Percentiles rank a stretch among this genome's conserved stretches.
Conservation (phyloP, 2,113 vertebrate genomes). For the Rhinogobius similis region DNA sequence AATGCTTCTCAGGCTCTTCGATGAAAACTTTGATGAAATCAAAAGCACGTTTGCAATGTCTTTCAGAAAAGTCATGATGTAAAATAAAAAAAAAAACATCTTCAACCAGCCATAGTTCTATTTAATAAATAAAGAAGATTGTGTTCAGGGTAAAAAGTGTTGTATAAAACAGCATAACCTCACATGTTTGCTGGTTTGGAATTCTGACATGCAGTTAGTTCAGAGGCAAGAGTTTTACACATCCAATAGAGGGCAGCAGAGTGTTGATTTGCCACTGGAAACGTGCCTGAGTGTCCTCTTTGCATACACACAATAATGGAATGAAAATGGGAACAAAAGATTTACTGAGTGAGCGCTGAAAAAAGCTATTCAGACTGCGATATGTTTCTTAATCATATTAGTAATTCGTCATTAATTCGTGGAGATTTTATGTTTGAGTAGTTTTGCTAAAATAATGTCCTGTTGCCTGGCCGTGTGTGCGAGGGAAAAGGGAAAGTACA, state of each 20-base stretch:
- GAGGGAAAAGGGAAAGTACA: not conserved
- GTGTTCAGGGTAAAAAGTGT: not conserved
- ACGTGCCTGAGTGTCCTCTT: not conserved
- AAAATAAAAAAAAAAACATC: not conserved
- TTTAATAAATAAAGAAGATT: not conserved
- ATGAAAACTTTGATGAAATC: no score
- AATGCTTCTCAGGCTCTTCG: no score
- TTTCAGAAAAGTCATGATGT: not conserved
- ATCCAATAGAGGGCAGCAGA: constrained; percentile 73
- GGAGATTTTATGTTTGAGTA: no score
- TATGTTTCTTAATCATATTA: no score
- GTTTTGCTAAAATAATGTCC: no score
- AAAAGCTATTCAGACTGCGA: no score
- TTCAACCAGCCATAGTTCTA: not conserved
- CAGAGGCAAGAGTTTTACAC: not conserved
- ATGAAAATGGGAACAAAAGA: not conserved
- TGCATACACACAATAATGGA: not conserved
- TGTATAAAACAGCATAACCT: not conserved
- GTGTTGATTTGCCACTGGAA: constrained; percentile 19
- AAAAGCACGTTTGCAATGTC: not conserved
- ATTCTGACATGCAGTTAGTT: not conserved
- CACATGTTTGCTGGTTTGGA: not conserved
- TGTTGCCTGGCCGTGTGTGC: no score
- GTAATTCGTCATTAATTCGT: no score
- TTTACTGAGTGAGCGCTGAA: not conserved